Evolutionary conservation across 2,888 invertebrate species (phyloP), one percentile per base, ranked within the genome.

Genomic region (Unio delphinus): DNA sequence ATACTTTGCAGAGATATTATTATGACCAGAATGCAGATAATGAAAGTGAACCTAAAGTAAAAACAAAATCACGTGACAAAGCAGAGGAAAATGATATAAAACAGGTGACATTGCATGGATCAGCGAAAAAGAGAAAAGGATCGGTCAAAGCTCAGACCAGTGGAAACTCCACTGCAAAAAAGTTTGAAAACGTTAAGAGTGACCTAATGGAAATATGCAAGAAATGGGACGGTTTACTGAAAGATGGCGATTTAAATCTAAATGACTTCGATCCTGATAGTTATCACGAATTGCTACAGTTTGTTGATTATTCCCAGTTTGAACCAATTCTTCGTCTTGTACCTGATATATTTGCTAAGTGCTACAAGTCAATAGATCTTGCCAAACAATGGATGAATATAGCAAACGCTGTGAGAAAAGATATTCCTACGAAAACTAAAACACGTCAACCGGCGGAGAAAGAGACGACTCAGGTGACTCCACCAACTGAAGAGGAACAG

Each of bases 281-380:
- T 65, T 74, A 80, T 28, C 81, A 86, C 64, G 86, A 87, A 67
- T 64, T 87, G 18, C 71, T 82, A 61, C 80, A 81, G 28, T 82
- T 82, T 64, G 71, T 70, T n/a, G 77, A 81, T 56, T 80, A 79
- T 64, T 70, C 78, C 5, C 67, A 75, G 26, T 85, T 84, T 72
- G 85, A 86, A 74, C 70, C 78, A 3, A 74, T 88, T 7, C 73
- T 88, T 8, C 72, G 88, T 57, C 74, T 88, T 15, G 74, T 88
- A 30, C 86, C 87, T 0, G 88, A 88, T 72, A 81, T 86, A 17
- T 87, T 88, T 75, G 81, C 83, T 20, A 88, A 88, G 72, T 85
- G 84, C 62, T 85, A 83, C 71, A 87, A 86, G 68, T 82, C 84
- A 20, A 76, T 87, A 23, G 86, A 87, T 66, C 73, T 88, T 26